A percentile compares a stretch with the other conserved stretches of the same genome.
Conservation (phyloP, 2,888 invertebrate genomes). For the Thymelicus acteon region DNA sequence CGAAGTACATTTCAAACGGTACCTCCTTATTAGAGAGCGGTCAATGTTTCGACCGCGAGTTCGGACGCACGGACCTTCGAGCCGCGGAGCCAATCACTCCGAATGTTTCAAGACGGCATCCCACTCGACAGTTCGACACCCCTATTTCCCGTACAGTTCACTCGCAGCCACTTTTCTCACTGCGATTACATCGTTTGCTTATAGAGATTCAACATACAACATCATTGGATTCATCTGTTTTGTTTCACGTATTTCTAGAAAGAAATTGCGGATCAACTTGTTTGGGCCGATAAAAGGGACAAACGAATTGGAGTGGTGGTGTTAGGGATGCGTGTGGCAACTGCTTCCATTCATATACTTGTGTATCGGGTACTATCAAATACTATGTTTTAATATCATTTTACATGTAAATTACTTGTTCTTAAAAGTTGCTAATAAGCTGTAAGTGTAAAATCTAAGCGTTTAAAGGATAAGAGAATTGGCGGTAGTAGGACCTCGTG, state of each 20-base stretch:
- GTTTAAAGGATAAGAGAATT: too few relatives aligned
- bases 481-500: too few relatives aligned
- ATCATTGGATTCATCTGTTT: not conserved
- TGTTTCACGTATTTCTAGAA: not conserved
- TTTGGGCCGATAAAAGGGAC: too few relatives aligned
- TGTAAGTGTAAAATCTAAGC: too few relatives aligned
- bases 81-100: slow-evolving; percentile 74
- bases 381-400: too few relatives aligned
- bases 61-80: slow-evolving; percentile 42
- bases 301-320: too few relatives aligned
- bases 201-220: too few relatives aligned
- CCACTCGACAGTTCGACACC: slow-evolving; percentile 62
- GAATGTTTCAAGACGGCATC: slow-evolving; percentile 77
- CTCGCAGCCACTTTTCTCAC: slow-evolving; percentile 38
- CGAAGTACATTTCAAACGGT: not conserved
- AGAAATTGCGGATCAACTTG: not conserved
- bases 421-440: too few relatives aligned
- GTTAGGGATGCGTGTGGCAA: too few relatives aligned
- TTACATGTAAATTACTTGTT: too few relatives aligned
- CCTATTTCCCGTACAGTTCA: slow-evolving; percentile 65
- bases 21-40: slow-evolving; percentile 1
- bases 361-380: too few relatives aligned
- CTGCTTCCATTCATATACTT: too few relatives aligned
- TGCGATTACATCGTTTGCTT: slow-evolving; percentile 1
- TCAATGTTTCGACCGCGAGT: not conserved